phyloP scores from a whole-genome alignment of 2,113 vertebrate genomes.

The Poecilia latipinna region DNA sequence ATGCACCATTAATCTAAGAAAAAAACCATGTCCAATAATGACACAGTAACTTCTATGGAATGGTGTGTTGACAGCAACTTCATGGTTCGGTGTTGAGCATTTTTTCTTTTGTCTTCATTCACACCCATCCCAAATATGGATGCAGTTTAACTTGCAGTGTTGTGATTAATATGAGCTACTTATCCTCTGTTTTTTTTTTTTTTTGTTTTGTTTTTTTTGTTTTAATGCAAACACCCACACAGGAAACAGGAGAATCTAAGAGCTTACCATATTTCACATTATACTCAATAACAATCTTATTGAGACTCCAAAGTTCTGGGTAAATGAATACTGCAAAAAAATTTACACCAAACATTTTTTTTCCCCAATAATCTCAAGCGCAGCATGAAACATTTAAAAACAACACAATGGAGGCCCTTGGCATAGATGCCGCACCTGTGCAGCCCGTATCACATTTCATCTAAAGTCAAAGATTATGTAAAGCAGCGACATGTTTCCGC shows the following conservation, averaged over 20 bases:
- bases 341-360: background rate
- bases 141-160: background rate
- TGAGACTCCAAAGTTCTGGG: background rate
- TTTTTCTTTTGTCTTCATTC: background rate
- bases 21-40: constrained; percentile 26
- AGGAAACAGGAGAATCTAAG: too few relatives aligned
- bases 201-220: too few relatives aligned
- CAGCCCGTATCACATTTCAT: background rate
- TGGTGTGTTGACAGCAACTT: background rate
- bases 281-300: background rate
- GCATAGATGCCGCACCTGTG: background rate
- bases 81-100: background rate
- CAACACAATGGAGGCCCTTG: background rate
- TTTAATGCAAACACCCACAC: background rate
- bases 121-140: background rate
- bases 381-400: background rate
- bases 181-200: background rate
- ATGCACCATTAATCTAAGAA: background rate
- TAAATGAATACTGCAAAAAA: background rate
- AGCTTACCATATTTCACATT: background rate
- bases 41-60: constrained; percentile 24
- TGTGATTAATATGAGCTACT: background rate
- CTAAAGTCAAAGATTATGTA: background rate
- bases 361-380: background rate
- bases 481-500: background rate